Base-by-base conservation (phyloP, 1,140 invertebrate genomes). In the Nephotettix cincticeps region DNA sequence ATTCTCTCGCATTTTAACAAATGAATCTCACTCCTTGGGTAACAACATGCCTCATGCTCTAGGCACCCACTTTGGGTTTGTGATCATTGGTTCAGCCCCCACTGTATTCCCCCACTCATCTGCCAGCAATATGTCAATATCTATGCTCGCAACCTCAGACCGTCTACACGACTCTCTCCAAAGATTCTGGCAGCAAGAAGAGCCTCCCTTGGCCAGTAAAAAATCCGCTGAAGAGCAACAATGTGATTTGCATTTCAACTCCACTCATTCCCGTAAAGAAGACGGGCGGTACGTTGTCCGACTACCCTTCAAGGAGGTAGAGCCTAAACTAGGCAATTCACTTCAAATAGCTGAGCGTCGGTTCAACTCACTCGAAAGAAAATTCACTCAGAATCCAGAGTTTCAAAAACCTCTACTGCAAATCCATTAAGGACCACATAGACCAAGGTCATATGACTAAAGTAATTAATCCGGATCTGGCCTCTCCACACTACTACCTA, bases 381-480 rank as follows among this genome's bases (percentile, higher is more conserved):
- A 58, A 25, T 25, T 58, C 11, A 6, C 17, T 25, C n/a, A 58
- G 9, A 2, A n/a, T 1, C 1, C 11, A 58, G 14, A 13, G 27
- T 13, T 58, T 58, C 14, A 21, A 2, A 21, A 58, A 2, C 14
- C 4, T 23, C 9, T 79, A 79, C 54, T 13, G 56, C 0, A 54
- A 71, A 0, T 79, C 78, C 47, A 77, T 79, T 74, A 61, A 69
- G 9, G 77, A 77, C 14, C 76, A 79, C 63, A 6, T 69, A 28
- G 40, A 67, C 0, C 27, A 74, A 13, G 72, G 75, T 23, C 76
- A 78, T 45, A 77, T 79, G 75, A 36, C 32, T n/a, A n/a, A 36
- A 36, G 14, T 36, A 4, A 36, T 36, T 11, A 36, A 0, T 1
- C 51, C 1, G 25, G 17, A 58, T 58, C 2, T 32, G 14, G 4